These are phyloP conservation scores for Drosophila novamexicana DNA, from an alignment of 1,140 invertebrate species.

Conservation along the genomic window DNA sequence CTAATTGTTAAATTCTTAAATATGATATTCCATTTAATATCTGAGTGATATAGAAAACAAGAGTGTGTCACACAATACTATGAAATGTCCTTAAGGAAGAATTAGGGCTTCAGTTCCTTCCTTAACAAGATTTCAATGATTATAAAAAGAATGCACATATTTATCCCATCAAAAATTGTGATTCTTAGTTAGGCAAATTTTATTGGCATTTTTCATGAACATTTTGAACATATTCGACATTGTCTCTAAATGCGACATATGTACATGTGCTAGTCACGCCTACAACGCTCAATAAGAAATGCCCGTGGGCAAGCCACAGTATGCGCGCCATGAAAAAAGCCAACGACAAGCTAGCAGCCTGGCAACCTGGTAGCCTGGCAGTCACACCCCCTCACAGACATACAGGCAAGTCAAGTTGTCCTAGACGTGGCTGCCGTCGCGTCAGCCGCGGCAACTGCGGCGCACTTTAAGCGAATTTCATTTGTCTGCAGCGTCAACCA, in stretches of 20 bases:
- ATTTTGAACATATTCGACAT: neutral
- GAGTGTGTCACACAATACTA: no score
- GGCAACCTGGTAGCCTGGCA: constrained; percentile 27
- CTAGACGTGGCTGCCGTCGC: constrained; percentile 51
- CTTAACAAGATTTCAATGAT: no score
- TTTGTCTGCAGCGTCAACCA: constrained; percentile 82
- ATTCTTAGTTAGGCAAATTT: neutral
- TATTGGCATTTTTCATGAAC: neutral
- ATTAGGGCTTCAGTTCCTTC: no score
- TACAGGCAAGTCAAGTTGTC: constrained; percentile 65
- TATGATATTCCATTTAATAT: neutral
- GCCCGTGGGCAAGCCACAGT: constrained; percentile 15
- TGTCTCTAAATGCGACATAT: neutral
- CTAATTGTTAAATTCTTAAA: neutral
- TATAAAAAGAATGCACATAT: no score
- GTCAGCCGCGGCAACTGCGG: constrained; percentile 44
- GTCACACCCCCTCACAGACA: constrained; percentile 61
- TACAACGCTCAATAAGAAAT: constrained; percentile 10
- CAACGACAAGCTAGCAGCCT: constrained; percentile 32
- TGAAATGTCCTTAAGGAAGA: no score
- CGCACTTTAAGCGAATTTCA: constrained; percentile 81
- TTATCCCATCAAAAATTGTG: no score
- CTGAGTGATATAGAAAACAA: no score
- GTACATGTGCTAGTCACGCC: constrained; percentile 19
- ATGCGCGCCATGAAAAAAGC: constrained; percentile 20